Percentiles rank a stretch among this genome's conserved stretches.
These are phyloP conservation scores for Euplexia lucipara DNA, from an alignment of 2,888 invertebrate genomes.

Conservation along the genomic window DNA sequence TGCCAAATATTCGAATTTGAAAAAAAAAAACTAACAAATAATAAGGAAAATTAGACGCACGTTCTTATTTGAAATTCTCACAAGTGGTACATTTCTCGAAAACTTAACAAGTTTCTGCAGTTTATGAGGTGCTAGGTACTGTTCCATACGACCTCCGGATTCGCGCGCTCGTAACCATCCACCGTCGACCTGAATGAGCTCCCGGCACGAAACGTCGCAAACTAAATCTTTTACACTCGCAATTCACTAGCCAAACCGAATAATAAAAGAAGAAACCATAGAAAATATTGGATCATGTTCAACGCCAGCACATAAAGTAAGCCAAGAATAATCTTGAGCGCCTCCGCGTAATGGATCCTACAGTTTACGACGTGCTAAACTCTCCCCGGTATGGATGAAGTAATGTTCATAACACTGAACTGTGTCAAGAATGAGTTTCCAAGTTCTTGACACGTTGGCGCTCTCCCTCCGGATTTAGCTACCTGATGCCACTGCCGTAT, in stretches of 20 bases:
- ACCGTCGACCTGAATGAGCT: slow-evolving; percentile 68
- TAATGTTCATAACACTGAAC: slow-evolving; percentile 82
- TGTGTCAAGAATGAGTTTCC: slow-evolving; percentile 79
- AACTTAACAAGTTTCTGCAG: slow-evolving; percentile 66
- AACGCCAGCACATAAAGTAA: slow-evolving; percentile 70
- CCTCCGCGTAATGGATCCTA: slow-evolving; percentile 80
- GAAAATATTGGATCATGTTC: slow-evolving; percentile 72
- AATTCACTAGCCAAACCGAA: slow-evolving; percentile 57
- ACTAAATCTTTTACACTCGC: slow-evolving; percentile 61
- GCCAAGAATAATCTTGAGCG: slow-evolving; percentile 75
- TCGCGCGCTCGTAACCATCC: slow-evolving; percentile 66
- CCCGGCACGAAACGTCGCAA: slow-evolving; percentile 62
- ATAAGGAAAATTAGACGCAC: not conserved
- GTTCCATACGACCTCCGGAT: slow-evolving; percentile 65
- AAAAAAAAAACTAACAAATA: not conserved
- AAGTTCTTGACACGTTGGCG: slow-evolving; percentile 76
- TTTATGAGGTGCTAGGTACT: slow-evolving; percentile 74
- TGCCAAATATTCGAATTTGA: not conserved
- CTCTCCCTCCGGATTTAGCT: slow-evolving; percentile 68
- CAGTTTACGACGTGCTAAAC: slow-evolving; percentile 87
- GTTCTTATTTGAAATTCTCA: slow-evolving; percentile 29
- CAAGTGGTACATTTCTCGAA: slow-evolving; percentile 43
- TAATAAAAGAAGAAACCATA: slow-evolving; percentile 67
- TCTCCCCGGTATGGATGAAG: slow-evolving; percentile 77
- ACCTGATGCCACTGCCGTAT: slow-evolving; percentile 51